Percentiles rank a stretch among this genome's conserved stretches.
These are phyloP conservation scores for Lepeophtheirus nordmannii DNA, from an alignment of 2,888 invertebrate genomes.

Conservation along the genomic window DNA sequence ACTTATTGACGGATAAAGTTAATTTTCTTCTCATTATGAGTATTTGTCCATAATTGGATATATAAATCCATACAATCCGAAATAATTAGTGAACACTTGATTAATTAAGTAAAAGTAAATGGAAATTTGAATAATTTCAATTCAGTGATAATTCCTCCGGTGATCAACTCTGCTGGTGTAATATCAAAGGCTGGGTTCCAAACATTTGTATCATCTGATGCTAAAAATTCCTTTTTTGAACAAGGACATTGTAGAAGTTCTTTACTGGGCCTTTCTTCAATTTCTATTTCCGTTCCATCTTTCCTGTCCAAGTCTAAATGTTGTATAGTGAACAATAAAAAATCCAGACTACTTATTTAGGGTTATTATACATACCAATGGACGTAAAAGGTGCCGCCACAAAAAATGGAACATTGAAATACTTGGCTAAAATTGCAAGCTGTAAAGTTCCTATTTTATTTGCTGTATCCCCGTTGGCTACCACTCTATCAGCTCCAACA, in stretches of 20 bases:
- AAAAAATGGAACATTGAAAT: constrained; percentile 62
- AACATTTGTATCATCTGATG: constrained; percentile 39
- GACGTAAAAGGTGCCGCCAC: constrained; percentile 62
- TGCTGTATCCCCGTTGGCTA: constrained; percentile 91
- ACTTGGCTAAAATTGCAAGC: constrained; percentile 68
- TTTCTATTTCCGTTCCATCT: constrained; percentile 69
- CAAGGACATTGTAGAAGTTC: constrained; percentile 55
- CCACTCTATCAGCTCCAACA: constrained; percentile 67
- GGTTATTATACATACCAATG: not conserved
- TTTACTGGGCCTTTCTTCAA: constrained; percentile 75
- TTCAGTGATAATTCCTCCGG: constrained; percentile 79
- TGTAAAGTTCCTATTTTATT: constrained; percentile 97
- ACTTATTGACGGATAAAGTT: no score
- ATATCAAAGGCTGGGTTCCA: constrained; percentile 99
- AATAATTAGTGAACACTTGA: no score
- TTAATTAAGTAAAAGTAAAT: not conserved
- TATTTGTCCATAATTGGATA: no score
- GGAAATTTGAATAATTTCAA: constrained; percentile 52
- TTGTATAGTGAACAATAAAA: not conserved
- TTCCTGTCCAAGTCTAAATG: constrained; percentile 50
- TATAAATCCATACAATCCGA: no score
- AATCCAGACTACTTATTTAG: not conserved
- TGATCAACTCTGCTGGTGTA: constrained; percentile 78
- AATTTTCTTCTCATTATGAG: no score
- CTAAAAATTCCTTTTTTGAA: constrained; percentile 23